Evolutionary conservation across 2,888 invertebrate genomes (phyloP).

Genomic region (Hyposoter dolosus): DNA sequence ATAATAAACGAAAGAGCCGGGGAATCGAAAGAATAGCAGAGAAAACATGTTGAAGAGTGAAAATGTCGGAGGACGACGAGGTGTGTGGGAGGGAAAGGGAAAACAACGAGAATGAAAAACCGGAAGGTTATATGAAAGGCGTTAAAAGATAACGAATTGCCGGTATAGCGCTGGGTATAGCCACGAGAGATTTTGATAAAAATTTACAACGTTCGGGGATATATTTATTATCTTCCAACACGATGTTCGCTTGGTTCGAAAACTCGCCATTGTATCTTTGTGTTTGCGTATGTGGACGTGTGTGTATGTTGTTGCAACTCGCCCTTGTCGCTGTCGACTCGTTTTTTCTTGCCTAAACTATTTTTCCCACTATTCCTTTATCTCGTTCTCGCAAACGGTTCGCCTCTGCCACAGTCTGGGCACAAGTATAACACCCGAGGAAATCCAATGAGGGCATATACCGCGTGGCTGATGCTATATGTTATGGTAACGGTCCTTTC

Average conservation of each 20-base stretch:
- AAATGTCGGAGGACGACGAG: not conserved
- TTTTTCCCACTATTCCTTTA: slow-evolving; percentile 57
- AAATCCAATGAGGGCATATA: slow-evolving; percentile 67
- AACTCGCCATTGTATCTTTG: slow-evolving; percentile 23
- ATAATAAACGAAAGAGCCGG: not conserved
- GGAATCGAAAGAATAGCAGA: not conserved
- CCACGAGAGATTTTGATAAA: slow-evolving; percentile 62
- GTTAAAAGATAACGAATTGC: slow-evolving; percentile 57
- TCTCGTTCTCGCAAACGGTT: slow-evolving; percentile 61
- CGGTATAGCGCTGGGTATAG: slow-evolving; percentile 22
- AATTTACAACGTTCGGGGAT: slow-evolving; percentile 65
- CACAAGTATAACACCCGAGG: slow-evolving; percentile 47
- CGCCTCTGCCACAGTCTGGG: slow-evolving; percentile 34
- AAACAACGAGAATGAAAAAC: slow-evolving; percentile 14
- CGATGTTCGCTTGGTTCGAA: slow-evolving; percentile 49
- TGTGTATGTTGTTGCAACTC: slow-evolving; percentile 26
- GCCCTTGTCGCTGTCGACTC: slow-evolving; percentile 21
- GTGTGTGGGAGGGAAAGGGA: not conserved
- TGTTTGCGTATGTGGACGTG: slow-evolving; percentile 10
- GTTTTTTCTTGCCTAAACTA: slow-evolving; percentile 54
- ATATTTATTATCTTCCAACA: slow-evolving; percentile 65
- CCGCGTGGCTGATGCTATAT: slow-evolving; percentile 60
- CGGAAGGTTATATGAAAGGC: slow-evolving; percentile 18
- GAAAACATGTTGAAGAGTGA: slow-evolving; percentile 1
- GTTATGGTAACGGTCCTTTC: slow-evolving; percentile 68